These are phyloP conservation scores for Ramphastos sulfuratus DNA, from an alignment of 2,113 vertebrate genomes.

Conservation along the genomic window DNA sequence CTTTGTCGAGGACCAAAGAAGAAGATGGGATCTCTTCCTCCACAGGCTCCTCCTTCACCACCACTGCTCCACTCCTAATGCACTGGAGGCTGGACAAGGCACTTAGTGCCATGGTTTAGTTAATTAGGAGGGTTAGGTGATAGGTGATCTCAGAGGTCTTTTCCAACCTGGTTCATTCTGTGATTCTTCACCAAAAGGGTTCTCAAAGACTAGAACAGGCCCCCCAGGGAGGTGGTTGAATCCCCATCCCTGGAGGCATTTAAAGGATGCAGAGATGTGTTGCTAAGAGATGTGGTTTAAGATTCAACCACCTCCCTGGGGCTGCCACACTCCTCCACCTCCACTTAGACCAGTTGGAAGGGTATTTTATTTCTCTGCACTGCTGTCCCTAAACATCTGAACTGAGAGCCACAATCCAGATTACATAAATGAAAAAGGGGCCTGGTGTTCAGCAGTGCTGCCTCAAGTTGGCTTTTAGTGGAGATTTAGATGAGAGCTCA, in stretches of 20 bases:
- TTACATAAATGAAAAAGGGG: neutral
- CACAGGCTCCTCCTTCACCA: constrained; percentile 94
- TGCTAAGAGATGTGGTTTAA: too few species aligned
- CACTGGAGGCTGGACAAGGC: constrained; percentile 77
- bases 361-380: neutral
- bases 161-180: too few species aligned
- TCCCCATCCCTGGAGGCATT: too few species aligned
- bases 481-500: neutral
- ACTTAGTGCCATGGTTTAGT: too few species aligned
- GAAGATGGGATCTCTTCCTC: constrained; percentile 81
- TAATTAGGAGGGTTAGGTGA: too few species aligned
- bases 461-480: neutral
- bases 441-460: neutral
- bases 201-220: too few species aligned
- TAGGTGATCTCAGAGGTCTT: too few species aligned
- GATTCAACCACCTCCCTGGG: too few species aligned
- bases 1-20: constrained; percentile 74
- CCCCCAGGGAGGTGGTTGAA: too few species aligned
- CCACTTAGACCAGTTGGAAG: neutral
- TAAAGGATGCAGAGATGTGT: too few species aligned
- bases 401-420: neutral
- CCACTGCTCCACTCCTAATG: constrained; percentile 71
- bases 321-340: neutral
- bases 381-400: neutral
- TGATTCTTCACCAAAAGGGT: too few species aligned